A percentile compares a stretch with the other conserved stretches of the same genome.
Conservation (phyloP, 2,888 invertebrate species). For the Pemphredon lugubris region DNA sequence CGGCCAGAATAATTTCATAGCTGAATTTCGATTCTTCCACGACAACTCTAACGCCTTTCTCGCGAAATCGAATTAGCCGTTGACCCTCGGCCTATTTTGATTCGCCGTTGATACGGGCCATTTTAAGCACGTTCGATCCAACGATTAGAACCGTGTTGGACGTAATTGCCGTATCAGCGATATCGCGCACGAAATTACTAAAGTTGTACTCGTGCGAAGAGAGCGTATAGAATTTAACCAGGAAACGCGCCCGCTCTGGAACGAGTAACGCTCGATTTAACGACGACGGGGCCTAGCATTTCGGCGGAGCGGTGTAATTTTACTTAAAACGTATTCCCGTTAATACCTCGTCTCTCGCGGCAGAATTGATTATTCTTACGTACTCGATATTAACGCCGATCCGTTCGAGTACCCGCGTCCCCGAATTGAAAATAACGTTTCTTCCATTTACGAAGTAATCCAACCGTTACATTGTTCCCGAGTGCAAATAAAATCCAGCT, state of each 20-base stretch:
- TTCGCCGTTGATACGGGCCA: slow-evolving; percentile 8
- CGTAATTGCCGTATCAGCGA: slow-evolving; percentile 9
- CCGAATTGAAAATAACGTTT: no score
- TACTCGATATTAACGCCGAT: neutral
- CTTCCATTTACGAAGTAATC: no score
- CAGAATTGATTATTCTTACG: no score
- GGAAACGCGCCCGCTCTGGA: slow-evolving; percentile 4
- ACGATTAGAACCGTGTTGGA: slow-evolving; percentile 7
- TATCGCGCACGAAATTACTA: slow-evolving; percentile 3
- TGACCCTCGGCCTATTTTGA: slow-evolving; percentile 9
- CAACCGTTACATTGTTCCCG: no score
- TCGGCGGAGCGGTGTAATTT: neutral
- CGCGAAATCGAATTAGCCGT: slow-evolving; percentile 16
- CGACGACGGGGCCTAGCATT: neutral
- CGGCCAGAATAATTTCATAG: slow-evolving; percentile 17
- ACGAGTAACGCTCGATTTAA: neutral
- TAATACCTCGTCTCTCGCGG: no score
- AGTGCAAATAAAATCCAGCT: no score
- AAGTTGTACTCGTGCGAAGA: slow-evolving; percentile 1
- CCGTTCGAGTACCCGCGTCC: no score
- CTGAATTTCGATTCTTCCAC: slow-evolving; percentile 4
- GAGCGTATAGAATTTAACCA: neutral
- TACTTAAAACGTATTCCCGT: no score
- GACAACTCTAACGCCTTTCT: neutral
- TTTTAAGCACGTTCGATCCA: slow-evolving; percentile 13